Evolutionary conservation across 2,888 invertebrate genomes (phyloP).

Genomic region (Lithosia quadra): DNA sequence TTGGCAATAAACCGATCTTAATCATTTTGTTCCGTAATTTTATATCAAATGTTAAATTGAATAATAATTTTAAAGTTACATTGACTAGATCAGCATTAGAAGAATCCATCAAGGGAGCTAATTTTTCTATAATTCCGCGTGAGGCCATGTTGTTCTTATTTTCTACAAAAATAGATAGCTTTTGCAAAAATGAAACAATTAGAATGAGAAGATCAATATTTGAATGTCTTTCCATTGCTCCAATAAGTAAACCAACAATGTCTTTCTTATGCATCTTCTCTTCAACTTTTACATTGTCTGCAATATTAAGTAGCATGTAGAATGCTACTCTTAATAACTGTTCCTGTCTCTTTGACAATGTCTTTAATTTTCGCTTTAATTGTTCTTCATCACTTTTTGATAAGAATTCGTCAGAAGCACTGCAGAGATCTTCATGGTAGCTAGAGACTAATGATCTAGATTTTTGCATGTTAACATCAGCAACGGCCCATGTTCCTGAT

Average conservation of each 20-base stretch:
- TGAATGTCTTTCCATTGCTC: conserved; percentile 94
- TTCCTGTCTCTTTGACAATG: conserved; percentile 96
- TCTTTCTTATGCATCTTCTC: conserved; percentile 98
- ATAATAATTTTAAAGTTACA: conserved; percentile 94
- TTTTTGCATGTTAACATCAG: conserved; percentile 85
- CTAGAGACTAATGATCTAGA: conserved; percentile 89
- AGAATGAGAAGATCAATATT: conserved; percentile 96
- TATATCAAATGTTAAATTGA: conserved; percentile 98
- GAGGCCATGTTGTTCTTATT: conserved; percentile 97
- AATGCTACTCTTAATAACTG: conserved; percentile 96
- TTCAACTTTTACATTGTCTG: conserved; percentile 97
- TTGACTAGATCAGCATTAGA: conserved; percentile 91
- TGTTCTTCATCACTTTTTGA: conserved; percentile 91
- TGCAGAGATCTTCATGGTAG: conserved; percentile 89
- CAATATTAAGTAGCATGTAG: conserved; percentile 97
- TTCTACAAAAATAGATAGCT: conserved; percentile 96
- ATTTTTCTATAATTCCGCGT: conserved; percentile 92
- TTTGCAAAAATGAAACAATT: conserved; percentile 97
- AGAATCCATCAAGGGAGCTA: conserved; percentile 92
- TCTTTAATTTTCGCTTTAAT: conserved; percentile 91
- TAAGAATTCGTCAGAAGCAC: conserved; percentile 79
- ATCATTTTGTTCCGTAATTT: conserved; percentile 96
- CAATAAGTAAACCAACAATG: conserved; percentile 94
- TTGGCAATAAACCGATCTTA: conserved; percentile 94
- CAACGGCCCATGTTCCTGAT: conserved; percentile 90